Conservation (phyloP, 2,888 invertebrate species). For the Mactromeris polynyma region DNA sequence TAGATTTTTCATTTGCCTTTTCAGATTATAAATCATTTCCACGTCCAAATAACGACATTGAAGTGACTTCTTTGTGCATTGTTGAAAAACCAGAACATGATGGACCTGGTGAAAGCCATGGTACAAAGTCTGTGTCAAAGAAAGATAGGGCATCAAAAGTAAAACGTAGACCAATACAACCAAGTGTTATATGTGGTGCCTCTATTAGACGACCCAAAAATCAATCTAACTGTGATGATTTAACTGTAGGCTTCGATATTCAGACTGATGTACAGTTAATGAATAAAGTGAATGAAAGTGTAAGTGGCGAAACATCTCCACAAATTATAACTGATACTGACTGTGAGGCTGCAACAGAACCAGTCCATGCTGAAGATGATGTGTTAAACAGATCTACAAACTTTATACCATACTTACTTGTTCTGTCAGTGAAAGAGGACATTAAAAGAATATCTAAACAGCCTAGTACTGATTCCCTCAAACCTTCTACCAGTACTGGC, state of each 20-base stretch:
- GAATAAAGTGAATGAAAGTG: conserved; percentile 93
- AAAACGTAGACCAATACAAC: conserved; percentile 71
- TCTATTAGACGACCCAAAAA: conserved; percentile 83
- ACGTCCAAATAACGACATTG: conserved; percentile 84
- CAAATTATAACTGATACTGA: conserved; percentile 88
- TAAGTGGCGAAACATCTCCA: conserved; percentile 87
- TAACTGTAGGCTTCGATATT: conserved; percentile 48
- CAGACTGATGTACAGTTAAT: conserved; percentile 90
- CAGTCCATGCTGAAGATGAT: conserved; percentile 47
- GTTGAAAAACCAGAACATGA: conserved; percentile 65
- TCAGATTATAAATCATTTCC: conserved; percentile 62
- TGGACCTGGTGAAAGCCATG: conserved; percentile 59
- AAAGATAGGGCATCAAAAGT: conserved; percentile 41
- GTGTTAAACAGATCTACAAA: conserved; percentile 58
- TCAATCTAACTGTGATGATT: conserved; percentile 63
- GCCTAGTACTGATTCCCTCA: conserved; percentile 69
- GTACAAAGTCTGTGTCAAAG: conserved; percentile 32
- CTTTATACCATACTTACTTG: conserved; percentile 80
- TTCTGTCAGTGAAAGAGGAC: conserved; percentile 73
- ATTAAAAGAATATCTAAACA: conserved; percentile 61
- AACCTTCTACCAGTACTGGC: conserved; percentile 62
- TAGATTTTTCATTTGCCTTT: not conserved
- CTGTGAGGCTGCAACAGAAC: conserved; percentile 27
- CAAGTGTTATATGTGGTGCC: conserved; percentile 86
- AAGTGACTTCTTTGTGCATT: conserved; percentile 82